A percentile compares a stretch with the other conserved stretches of the same genome.
Conservation (phyloP, 1,140 invertebrate genomes). For the Pararge aegeria region DNA sequence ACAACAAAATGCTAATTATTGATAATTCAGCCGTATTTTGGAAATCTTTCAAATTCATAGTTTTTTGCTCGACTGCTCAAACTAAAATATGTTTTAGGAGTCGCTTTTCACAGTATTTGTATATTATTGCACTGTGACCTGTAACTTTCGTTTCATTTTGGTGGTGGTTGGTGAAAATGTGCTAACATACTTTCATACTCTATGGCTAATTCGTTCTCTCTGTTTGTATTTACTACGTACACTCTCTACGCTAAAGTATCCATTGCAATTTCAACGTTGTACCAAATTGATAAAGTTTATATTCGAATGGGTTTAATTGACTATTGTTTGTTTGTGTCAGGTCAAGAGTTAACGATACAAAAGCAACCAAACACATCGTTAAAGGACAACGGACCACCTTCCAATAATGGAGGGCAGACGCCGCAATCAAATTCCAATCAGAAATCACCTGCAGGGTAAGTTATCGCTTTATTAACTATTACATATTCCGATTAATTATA, state of each 20-base stretch:
- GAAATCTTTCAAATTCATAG: constrained; percentile 6
- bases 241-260: constrained; percentile 17
- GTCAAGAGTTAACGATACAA: constrained; percentile 97
- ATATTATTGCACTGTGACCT: constrained; percentile 21
- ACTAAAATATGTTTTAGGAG: neutral
- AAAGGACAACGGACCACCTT: constrained; percentile 83
- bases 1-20: no score
- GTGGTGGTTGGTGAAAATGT: constrained; percentile 80
- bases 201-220: constrained; percentile 76
- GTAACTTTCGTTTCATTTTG: constrained; percentile 59
- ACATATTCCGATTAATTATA: neutral
- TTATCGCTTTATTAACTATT: constrained; percentile 33
- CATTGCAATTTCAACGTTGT: constrained; percentile 15
- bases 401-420: constrained; percentile 66
- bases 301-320: constrained; percentile 8
- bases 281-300: constrained; percentile 7
- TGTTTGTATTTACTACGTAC: constrained; percentile 27
- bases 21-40: no score
- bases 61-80: constrained; percentile 6
- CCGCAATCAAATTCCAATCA: constrained; percentile 76
- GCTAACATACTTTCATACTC: constrained; percentile 77
- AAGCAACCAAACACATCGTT: constrained; percentile 96
- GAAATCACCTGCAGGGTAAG: constrained; percentile 82
- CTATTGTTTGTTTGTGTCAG: constrained; percentile 42
- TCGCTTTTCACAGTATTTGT: neutral